These are phyloP conservation scores for Tortrix viridana DNA, from an alignment of 2,888 invertebrate genomes.

Conservation along the genomic window DNA sequence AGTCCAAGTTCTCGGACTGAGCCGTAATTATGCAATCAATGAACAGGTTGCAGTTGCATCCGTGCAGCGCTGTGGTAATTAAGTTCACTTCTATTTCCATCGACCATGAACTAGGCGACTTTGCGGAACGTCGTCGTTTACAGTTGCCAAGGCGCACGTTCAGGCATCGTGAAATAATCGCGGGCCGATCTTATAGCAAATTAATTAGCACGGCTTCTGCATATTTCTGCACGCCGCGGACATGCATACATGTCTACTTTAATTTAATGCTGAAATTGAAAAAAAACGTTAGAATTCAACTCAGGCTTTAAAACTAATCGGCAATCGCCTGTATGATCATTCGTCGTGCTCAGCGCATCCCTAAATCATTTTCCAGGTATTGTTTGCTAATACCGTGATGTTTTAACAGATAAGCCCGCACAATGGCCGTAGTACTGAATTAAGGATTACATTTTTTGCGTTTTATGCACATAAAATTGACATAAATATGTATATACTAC, in stretches of 20 bases:
- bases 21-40: constrained; percentile 63
- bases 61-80: constrained; percentile 61
- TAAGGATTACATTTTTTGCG: constrained; percentile 15
- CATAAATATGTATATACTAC: constrained; percentile 38
- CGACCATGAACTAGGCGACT: constrained; percentile 28
- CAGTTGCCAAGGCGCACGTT: constrained; percentile 24
- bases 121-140: constrained; percentile 25
- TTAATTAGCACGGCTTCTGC: constrained; percentile 12
- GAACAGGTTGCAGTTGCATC: constrained; percentile 54
- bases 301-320: constrained; percentile 18
- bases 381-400: constrained; percentile 30
- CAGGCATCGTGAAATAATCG: constrained; percentile 2
- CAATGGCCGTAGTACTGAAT: constrained; percentile 19
- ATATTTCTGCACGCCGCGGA: not conserved
- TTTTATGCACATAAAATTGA: constrained; percentile 8
- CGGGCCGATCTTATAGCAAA: constrained; percentile 23
- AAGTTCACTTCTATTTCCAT: constrained; percentile 45
- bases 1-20: constrained; percentile 43
- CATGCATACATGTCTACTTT: not conserved
- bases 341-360: constrained; percentile 12
- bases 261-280: not conserved
- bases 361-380: constrained; percentile 25
- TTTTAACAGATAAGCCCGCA: constrained; percentile 21
- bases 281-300: constrained; percentile 15
- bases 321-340: constrained; percentile 18